Base-by-base conservation (phyloP, 2,113 vertebrate genomes). In the Melanerpes formicivorus region DNA sequence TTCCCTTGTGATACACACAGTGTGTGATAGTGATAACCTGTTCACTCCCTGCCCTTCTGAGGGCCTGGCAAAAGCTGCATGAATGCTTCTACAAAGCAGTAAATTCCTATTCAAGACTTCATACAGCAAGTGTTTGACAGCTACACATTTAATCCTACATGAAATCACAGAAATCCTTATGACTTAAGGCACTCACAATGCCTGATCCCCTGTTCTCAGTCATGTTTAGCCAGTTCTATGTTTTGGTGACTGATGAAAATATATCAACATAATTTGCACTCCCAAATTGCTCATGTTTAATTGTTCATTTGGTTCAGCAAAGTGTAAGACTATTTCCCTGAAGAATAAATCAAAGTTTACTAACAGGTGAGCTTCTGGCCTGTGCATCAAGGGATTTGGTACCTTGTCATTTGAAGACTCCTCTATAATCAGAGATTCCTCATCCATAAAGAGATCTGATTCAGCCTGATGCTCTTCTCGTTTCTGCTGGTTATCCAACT, bases 401-500 rank as follows among this genome's bases (percentile, higher is more conserved):
- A 98, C 98, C 98, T 97, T 95, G 64, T 97, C 93, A n/a, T 42
- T 19, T 55, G 94, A 93, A 87, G 95, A 56, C 59, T 96, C 96
- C 87, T 96, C 77, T 3, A 26, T 55, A 79, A 97, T 55, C 78
- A 96, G 4, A 8, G 93, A 83, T 77, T 98, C 96, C 76, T 94
- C 65, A 5, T 98, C 98, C 90, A 98, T 16, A 69, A 98, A 98
- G 64, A 99, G 98, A 48, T 98, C 97, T 0, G 95, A 94, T 48
- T 96, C 97, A 2, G 97, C 91, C 60, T 78, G 90, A 48, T n/a
- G 40, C 1, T 96, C 87, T 65, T 93, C 72, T 6, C 40, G 29
- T 25, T 90, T 94, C 84, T 83, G 91, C 50, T 79, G 88, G 37
- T 77, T 90, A 73, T 85, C 78, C 34, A 84, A 15, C 9, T 96